Evolutionary conservation across 2,888 invertebrate species (phyloP), one percentile per base, ranked within the genome.

Genomic region (Amblyjoppa fuscipennis): DNA sequence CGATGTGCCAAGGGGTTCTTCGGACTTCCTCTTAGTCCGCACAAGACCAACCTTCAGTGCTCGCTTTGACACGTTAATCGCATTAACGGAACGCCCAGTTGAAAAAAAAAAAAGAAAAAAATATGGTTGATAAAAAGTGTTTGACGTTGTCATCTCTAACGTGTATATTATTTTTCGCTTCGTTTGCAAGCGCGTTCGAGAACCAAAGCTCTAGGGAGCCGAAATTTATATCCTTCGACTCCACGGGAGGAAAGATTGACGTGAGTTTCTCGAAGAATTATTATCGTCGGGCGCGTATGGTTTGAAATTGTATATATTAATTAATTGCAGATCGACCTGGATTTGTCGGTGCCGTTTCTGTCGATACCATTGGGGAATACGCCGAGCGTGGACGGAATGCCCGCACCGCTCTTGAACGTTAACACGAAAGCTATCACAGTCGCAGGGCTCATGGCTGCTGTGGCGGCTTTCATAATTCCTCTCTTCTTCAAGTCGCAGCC

Each of bases 301-400:
- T 45, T 38, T 9, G 2, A 9, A 38, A 38, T 38, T 38, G 4
- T 13, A 28, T 59, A 11, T 59, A 4, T 59, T 11, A 28, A 11
- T 25, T 56, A 2, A 25, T 59, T 95, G 49, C 93, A 97, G 97
- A 94, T 97, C 53, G 96, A 96, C 86, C 93, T 97, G 91, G 96
- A 96, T 56, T 96, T 97, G 86, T 95, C 95, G 0, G 95, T 97
- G 41, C 97, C 97, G 0, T 96, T 97, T 88, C 90, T 97, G 31
- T 95, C 95, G n/a, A 96, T 97, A 88, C 97, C 97, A 0, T 93
- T 96, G 5, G 95, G 95, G 87, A 95, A 95, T 86, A 94, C 95
- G 0, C 91, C 95, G 79, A 93, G 95, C 20, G 91, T 94, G 0
- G 94, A 95, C 0, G 91, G 93, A 83, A 94, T 93, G 1, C 61